A percentile compares a stretch with the other conserved stretches of the same genome.
phyloP scores from a whole-genome alignment of 2,113 vertebrate genomes.

The Redunca redunca region DNA sequence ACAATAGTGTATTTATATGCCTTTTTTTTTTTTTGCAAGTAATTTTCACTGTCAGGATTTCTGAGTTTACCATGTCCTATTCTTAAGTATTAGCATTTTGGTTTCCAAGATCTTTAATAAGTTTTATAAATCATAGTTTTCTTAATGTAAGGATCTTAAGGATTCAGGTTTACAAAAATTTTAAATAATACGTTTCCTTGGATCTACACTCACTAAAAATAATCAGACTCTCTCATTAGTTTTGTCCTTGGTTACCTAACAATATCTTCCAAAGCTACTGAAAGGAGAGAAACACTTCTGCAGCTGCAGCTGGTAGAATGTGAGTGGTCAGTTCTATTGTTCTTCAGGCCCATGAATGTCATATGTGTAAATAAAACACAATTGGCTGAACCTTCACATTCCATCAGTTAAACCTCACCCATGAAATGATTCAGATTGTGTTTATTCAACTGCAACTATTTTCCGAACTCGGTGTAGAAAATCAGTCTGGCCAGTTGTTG shows the following conservation, averaged over 20 bases:
- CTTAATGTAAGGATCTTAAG: neutral
- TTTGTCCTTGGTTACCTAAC: neutral
- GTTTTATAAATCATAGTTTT: conserved; percentile 23
- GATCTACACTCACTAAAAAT: neutral
- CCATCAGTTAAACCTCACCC: conserved; percentile 1
- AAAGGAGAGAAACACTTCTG: neutral
- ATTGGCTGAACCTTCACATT: neutral
- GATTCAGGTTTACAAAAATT: neutral
- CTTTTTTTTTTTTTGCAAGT: neutral
- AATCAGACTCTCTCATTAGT: neutral
- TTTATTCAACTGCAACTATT: conserved; percentile 15
- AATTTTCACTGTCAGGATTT: conserved; percentile 14
- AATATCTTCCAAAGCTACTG: neutral
- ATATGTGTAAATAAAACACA: neutral
- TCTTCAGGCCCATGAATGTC: neutral
- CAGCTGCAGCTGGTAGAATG: neutral
- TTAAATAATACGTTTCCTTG: neutral
- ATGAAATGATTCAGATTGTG: conserved; percentile 25
- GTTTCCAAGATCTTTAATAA: neutral
- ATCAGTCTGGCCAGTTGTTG: neutral
- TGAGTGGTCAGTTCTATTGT: neutral
- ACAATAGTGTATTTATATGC: neutral
- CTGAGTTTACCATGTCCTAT: neutral
- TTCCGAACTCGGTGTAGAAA: neutral
- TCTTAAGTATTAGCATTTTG: neutral